Base-by-base conservation (phyloP, 2,888 invertebrate genomes). In the Agrotis exclamationis region DNA sequence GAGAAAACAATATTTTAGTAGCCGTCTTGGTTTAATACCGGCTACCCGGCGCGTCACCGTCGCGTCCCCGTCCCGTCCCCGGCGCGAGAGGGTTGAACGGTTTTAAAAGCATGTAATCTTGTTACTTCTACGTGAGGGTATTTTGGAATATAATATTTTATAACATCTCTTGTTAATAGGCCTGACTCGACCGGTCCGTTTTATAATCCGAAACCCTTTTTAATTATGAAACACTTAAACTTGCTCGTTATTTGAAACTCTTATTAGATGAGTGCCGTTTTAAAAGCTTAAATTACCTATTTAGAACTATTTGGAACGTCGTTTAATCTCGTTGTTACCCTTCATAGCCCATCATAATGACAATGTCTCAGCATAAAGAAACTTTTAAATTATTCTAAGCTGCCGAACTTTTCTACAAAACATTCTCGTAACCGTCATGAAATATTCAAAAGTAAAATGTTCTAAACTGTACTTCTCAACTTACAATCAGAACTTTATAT, bases 1-100 rank as follows among this genome's bases (percentile, higher is more conserved):
- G 28, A 76, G 69, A 70, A 79, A 72, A 72, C 79, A 76, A 81
- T 83, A 83, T 83, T 83, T 71, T 76, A 76, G 76, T 68, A 67
- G 54, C 56, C 54, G 59, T 53, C 65, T 60, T 50, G 56, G 63
- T 62, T 68, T 74, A 74, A 47, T 63, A 50, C 51, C 51, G 45
- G 66, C 47, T 53, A 65, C 45, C 44, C 70, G 50, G 11, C 16
- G n/a, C 53, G 47, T 39, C 39, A 39, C 39, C 39, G 39, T 9
- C 39, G 2, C 58, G 47, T 11, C 44, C 44, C 39, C 50, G n/a
- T 18, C 56, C 39, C 51, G 66, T 3, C 18, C 53, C 66, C 54
- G 1, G 51, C 18, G 58, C 66, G 65, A 59, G n/a, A 24, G 72
- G 81, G 58, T 44, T 63, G 65, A 70, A 63, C 67, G 73, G 59